phyloP scores from a whole-genome alignment of 2,888 invertebrate genomes.

The Orchestes rusci region DNA sequence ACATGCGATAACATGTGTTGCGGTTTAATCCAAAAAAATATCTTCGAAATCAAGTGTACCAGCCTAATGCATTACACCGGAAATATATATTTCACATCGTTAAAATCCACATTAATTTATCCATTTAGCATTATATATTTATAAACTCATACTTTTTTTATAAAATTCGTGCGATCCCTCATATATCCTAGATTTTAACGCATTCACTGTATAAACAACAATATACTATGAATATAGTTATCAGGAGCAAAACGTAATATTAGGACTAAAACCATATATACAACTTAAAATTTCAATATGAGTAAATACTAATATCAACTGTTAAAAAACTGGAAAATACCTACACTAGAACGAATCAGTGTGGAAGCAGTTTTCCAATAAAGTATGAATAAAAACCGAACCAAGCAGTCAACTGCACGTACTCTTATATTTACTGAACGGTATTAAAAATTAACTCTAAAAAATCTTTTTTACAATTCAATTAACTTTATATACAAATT shows the following conservation, averaged over 20 bases:
- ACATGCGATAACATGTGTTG: conserved; percentile 33
- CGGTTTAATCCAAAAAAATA: conserved; percentile 18
- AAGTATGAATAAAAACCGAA: conserved; percentile 17
- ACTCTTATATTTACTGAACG: conserved; percentile 29
- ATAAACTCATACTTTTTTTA: conserved; percentile 16
- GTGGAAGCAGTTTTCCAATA: conserved; percentile 8
- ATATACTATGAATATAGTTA: conserved; percentile 26
- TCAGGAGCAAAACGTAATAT: conserved; percentile 34
- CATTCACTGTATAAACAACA: conserved; percentile 33
- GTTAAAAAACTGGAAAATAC: too few relatives aligned
- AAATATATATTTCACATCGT: conserved; percentile 29
- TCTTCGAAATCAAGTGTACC: conserved; percentile 7
- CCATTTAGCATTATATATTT: conserved; percentile 20
- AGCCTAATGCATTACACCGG: conserved; percentile 27
- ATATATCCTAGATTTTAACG: conserved; percentile 25
- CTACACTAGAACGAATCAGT: background rate
- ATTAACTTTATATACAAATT: conserved; percentile 21
- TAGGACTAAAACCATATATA: conserved; percentile 34
- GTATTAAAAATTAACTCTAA: conserved; percentile 19
- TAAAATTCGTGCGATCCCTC: conserved; percentile 25
- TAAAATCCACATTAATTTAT: conserved; percentile 26
- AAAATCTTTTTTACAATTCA: conserved; percentile 20
- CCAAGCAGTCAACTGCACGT: conserved; percentile 35
- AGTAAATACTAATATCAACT: conserved; percentile 19
- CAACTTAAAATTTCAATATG: conserved; percentile 31